Base-by-base conservation (phyloP, 2,888 invertebrate genomes). In the Xestia sexstrigata region DNA sequence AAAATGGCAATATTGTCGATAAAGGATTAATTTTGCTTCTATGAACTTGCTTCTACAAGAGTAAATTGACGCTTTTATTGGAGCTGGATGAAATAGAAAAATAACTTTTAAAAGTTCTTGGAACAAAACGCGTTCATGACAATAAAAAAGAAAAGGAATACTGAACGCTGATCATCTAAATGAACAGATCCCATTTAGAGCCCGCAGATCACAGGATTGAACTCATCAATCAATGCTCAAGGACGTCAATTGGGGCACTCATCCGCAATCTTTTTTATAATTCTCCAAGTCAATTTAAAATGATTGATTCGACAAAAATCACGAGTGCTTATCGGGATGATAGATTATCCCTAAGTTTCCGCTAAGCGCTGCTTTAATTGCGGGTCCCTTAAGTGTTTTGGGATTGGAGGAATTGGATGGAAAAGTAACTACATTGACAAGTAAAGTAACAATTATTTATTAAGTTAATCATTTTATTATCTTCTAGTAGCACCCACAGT, bases 231-330 rank as follows among this genome's bases (percentile, higher is more conserved):
- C 89, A 90, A 82, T 71, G 47, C 76, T 76, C 63, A 74, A 83
- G 87, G 79, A 76, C 76, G 71, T 82, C 70, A 79, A 83, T 86
- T 79, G 79, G 84, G 81, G 78, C 78, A 87, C 83, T 81, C 78
- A 87, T 85, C 82, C 78, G 83, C 76, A 84, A 85, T 88, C 89
- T 91, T 91, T 92, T 88, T 85, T 85, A 89, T 83, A 90, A 91
- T 92, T 91, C 87, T 87, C 82, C 76, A 79, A 91, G 91, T 91
- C 91, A 92, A 93, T 93, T 93, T 91, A 90, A 92, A 90, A 90
- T 93, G 93, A 93, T 94, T 92, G 92, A 93, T 92, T 88, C 79
- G 87, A 84, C 87, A 89, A 89, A 90, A 89, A 91, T 89, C 90
- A 88, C 63, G 69, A 79, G 81, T 81, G 78, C 79, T 78, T 81